A percentile compares a stretch with the other conserved stretches of the same genome.
Conservation (phyloP, 2,888 invertebrate species). For the Barypeithes pellucidus region DNA sequence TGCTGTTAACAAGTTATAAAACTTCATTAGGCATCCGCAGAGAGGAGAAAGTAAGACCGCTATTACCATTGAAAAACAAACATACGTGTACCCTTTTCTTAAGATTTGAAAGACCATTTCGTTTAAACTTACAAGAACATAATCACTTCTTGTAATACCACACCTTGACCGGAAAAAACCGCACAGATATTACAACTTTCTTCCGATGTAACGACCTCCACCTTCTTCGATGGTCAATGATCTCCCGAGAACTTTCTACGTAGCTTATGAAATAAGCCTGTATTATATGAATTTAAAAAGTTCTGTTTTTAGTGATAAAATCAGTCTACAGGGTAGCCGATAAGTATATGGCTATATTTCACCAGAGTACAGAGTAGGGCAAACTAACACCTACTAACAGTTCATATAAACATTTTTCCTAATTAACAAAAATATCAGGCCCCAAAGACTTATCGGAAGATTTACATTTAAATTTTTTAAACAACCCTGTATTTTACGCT, state of each 20-base stretch:
- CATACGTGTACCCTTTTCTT: slow-evolving; percentile 5
- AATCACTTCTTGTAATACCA: slow-evolving; percentile 32
- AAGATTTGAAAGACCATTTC: slow-evolving; percentile 15
- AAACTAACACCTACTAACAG: too few relatives aligned
- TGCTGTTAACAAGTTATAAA: neutral
- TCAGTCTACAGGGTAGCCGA: too few relatives aligned
- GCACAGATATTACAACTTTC: slow-evolving; percentile 29
- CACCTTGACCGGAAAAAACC: slow-evolving; percentile 35
- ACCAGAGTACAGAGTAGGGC: too few relatives aligned
- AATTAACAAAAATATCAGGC: too few relatives aligned
- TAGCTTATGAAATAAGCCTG: slow-evolving; percentile 15
- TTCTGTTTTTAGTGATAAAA: too few relatives aligned
- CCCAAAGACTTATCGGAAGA: too few relatives aligned
- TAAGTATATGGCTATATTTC: too few relatives aligned
- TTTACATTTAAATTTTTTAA: too few relatives aligned
- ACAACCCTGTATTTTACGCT: too few relatives aligned
- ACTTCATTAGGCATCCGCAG: neutral
- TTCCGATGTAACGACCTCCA: slow-evolving; percentile 26
- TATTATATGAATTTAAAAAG: neutral
- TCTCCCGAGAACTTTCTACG: slow-evolving; percentile 27
- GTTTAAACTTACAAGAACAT: slow-evolving; percentile 9
- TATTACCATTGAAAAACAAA: neutral
- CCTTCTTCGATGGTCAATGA: slow-evolving; percentile 39
- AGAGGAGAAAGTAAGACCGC: neutral
- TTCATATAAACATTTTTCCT: too few relatives aligned